A percentile compares a stretch with the other conserved stretches of the same genome.
Conservation (phyloP, 2,888 invertebrate genomes). For the Trichacis sp. region DNA sequence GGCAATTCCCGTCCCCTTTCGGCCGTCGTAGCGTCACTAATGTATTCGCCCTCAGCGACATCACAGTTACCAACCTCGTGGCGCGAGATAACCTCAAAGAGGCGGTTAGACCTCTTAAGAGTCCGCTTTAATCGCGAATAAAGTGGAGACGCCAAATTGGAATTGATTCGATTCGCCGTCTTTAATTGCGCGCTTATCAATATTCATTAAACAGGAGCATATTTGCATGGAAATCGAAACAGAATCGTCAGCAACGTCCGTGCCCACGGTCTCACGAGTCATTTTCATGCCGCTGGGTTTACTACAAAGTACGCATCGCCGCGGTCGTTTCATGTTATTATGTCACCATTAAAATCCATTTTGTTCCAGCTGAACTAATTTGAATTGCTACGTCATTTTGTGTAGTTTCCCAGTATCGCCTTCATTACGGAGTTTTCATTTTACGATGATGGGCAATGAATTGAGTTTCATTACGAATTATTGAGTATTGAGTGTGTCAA, state of each 20-base stretch:
- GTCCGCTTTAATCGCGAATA: slow-evolving; percentile 40
- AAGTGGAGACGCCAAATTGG: slow-evolving; percentile 39
- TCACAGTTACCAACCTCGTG: slow-evolving; percentile 40
- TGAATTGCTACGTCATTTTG: no score
- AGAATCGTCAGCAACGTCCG: slow-evolving; percentile 12
- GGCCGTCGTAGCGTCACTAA: slow-evolving; percentile 32
- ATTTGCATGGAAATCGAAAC: slow-evolving; percentile 40
- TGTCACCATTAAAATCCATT: not conserved
- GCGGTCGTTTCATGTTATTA: not conserved
- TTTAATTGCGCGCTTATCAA: slow-evolving; percentile 42
- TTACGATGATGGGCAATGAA: no score
- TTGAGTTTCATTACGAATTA: no score
- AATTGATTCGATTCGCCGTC: slow-evolving; percentile 41
- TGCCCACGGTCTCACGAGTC: slow-evolving; percentile 26
- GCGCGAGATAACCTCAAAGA: slow-evolving; percentile 42
- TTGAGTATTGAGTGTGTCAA: no score
- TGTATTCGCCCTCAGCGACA: slow-evolving; percentile 41
- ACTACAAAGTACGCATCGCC: not conserved
- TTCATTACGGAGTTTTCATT: no score
- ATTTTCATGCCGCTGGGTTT: slow-evolving; percentile 12
- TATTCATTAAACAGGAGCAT: slow-evolving; percentile 38
- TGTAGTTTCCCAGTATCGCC: no score
- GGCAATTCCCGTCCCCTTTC: slow-evolving; percentile 34
- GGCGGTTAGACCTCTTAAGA: slow-evolving; percentile 42
- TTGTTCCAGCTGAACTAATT: no score